Base-by-base conservation (phyloP, 1,140 invertebrate genomes). In the Nomia melanderi region DNA sequence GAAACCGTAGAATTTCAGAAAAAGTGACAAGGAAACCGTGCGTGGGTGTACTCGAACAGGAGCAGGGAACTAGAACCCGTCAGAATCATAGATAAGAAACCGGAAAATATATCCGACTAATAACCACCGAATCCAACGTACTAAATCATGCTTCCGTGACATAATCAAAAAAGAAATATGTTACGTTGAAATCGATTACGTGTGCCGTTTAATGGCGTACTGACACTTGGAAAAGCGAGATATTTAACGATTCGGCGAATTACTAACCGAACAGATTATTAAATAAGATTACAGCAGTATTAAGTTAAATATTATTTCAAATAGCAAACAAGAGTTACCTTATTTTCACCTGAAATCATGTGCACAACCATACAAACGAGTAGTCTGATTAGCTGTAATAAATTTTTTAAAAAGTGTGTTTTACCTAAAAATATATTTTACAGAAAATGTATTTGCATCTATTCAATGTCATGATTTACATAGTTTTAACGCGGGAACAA, bases 131-230 rank as follows among this genome's bases (percentile, higher is more conserved):
- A 80, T 53, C 39, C 27, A n/a, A 56, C 3, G 14, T 14, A 27
- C 1, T 31, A 17, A 41, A n/a, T 33, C 23, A 36, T 33, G n/a
- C 1, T 29, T 66, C 44, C 57, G n/a, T 67, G 14, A 17, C 36
- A 23, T 2, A 33, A 33, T 60, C 33, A 17, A 25, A 25, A 53
- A 56, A 33, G 64, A 76, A 70, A 56, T 23, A 12, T 41, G 27
- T 81, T 81, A 56, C 60, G 39, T 54, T 59, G 64, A 60, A 75
- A 5, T 27, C 54, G 11, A 9, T 62, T 23, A 27, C 12, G 67
- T 23, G 50, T 31, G 14, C 74, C 57, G 41, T 47, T 65, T 25
- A n/a, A 69, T 23, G 6, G 25, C 33, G 14, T 50, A 29, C 23
- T 44, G 47, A 36, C n/a, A 33, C 2, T 54, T 8, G 29, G 23